Percentiles rank a stretch among this genome's conserved stretches.
Conservation (phyloP, 2,113 vertebrate genomes). For the Circaetus cinerascens region DNA sequence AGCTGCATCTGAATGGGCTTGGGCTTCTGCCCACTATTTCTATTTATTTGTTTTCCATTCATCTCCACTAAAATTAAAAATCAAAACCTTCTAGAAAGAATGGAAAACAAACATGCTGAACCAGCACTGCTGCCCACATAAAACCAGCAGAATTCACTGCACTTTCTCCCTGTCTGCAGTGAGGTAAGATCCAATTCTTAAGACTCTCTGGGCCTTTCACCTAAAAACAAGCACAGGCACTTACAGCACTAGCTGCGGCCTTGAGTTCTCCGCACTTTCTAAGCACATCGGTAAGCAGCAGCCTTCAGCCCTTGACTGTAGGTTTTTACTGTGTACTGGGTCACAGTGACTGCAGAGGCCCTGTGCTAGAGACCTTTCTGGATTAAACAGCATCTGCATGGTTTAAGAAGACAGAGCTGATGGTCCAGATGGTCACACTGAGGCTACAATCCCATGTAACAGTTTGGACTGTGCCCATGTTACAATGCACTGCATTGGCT, state of each 20-base stretch:
- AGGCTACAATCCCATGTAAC: background rate
- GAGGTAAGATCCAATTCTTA: background rate
- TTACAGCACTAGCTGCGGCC: background rate
- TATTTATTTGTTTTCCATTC: conserved; percentile 55
- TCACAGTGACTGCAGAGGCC: background rate
- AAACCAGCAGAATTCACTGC: background rate
- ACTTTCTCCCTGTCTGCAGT: background rate
- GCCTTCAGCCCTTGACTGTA: background rate
- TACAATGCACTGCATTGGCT: background rate
- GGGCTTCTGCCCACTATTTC: conserved; percentile 14
- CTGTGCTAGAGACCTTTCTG: background rate
- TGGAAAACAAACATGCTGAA: conserved; percentile 15
- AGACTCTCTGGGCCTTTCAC: background rate
- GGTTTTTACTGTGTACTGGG: background rate
- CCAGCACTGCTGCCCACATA: background rate
- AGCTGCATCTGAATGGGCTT: conserved; percentile 21
- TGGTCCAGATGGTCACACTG: background rate
- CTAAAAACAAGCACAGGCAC: background rate
- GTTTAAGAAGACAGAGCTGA: background rate
- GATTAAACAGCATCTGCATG: background rate
- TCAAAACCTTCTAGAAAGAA: background rate
- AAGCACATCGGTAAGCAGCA: background rate
- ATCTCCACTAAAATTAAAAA: conserved; percentile 23
- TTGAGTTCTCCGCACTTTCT: background rate
- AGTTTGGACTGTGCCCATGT: background rate